Base-by-base conservation (phyloP, 2,888 invertebrate species). In the Pristionchus fissidentatus region DNA sequence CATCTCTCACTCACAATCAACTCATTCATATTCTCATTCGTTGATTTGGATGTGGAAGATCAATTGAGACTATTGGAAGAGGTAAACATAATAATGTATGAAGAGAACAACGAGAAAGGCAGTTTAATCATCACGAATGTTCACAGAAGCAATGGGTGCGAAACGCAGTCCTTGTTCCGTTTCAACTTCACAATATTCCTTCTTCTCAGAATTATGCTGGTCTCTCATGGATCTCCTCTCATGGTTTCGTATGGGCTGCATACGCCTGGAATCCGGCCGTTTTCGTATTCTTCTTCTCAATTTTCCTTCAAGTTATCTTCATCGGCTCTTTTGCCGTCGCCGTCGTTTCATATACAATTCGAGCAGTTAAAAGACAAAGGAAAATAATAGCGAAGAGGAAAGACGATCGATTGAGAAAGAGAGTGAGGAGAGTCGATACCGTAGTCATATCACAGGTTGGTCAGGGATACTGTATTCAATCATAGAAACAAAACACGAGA, bases 391-490 rank as follows among this genome's bases (percentile, higher is more conserved):
- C n/a, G n/a, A 79, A 57, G 79, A 57, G 55, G 43, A 57, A 79
- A 10, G 43, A 38, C 38, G 15, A 22, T 0, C 13, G 38, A 52
- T 19, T 52, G 32, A 77, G 4, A 3, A 38, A 22, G 38, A 79
- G 35, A 57, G 43, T 41, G n/a, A 79, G 79, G 22, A 79, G 79
- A 79, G 57, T 79, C 22, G 79, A 79, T 19, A 79, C 41, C 32
- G 38, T 79, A 15, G 55, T 79, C 26, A 79, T 57, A 38, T 52
- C 41, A 57, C 79, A 79, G 79, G 79, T 55, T 22, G 13, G 29
- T 3, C 57, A 10, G 15, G 35, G 29, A 10, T 62, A n/a, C n/a
- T n/a, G n/a, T 2, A 15, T 62, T 29, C 35, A 0, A n/a, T 57
- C 29, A 57, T n/a, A 5, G 29, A 4, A 26, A 57, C n/a, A 22